phyloP scores from a whole-genome alignment of 2,797 vertebrate species.

The Dendrocincla tyrannina region DNA sequence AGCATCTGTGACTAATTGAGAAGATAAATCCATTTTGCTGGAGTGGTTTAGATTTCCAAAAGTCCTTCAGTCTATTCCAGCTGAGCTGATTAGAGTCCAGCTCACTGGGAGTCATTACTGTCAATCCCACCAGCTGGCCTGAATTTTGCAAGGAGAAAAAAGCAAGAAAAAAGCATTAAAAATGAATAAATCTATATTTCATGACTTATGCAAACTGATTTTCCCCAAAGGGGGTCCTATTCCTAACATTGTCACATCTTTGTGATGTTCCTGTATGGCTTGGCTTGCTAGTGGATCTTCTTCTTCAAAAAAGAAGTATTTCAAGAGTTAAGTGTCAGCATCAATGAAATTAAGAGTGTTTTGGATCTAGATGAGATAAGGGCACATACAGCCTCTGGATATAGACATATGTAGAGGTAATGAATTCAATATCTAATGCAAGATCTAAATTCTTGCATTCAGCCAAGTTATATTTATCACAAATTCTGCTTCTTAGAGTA shows the following conservation, averaged over 20 bases:
- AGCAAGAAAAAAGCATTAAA: constrained; percentile 47
- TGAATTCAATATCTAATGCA: constrained; percentile 53
- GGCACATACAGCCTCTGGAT: constrained; percentile 48
- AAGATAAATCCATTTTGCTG: constrained; percentile 66
- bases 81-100: constrained; percentile 67
- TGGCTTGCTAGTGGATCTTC: background rate
- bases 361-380: constrained; percentile 55
- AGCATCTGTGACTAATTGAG: constrained; percentile 58
- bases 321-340: constrained; percentile 52
- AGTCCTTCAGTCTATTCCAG: constrained; percentile 60
- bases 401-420: constrained; percentile 57
- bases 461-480: constrained; percentile 66
- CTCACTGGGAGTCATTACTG: constrained; percentile 67
- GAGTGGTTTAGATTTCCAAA: constrained; percentile 49
- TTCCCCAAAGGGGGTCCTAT: background rate
- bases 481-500: constrained; percentile 28
- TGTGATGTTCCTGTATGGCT: background rate
- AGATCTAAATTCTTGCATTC: constrained; percentile 61
- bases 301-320: background rate
- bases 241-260: background rate
- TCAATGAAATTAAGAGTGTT: constrained; percentile 22
- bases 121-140: constrained; percentile 63
- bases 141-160: constrained; percentile 47
- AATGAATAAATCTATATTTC: constrained; percentile 52
- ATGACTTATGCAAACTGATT: constrained; percentile 36